Base-by-base conservation (phyloP, 2,888 invertebrate species). In the Conchocele bisecta region DNA sequence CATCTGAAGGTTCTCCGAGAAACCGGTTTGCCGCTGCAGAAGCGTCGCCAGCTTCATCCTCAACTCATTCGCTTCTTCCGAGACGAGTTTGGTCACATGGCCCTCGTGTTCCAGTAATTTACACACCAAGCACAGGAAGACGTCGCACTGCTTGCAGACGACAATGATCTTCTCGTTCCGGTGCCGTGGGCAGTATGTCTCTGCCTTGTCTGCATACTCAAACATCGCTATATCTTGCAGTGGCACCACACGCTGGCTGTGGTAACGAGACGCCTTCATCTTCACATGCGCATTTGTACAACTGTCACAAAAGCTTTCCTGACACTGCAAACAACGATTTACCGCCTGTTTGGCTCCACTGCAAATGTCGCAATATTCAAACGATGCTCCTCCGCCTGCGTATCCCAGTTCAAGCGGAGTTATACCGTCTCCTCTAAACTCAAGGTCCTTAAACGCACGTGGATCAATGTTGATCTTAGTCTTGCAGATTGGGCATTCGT, bases 231-330 rank as follows among this genome's bases (percentile, higher is more conserved):
- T 28, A 29, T 42, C 61, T 31, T 39, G 33, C 3, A 75, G 54
- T 6, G 75, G 67, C 15, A 75, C 59, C n/a, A 75, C 70, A 17
- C 48, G 57, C 37, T 75, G 70, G 15, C 67, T 54, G 56, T 70
- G 70, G 64, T 63, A 70, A 54, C 70, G 75, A 29, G 75, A 75
- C 6, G 70, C 61, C 46, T 67, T 75, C 70, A 70, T 70, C 39
- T 63, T 70, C 37, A 75, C 15, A 57, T 75, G 75, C 31, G 67
- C 75, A 48, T 67, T 58, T 17, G 75, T 70, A 31, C 75, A 75
- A n/a, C 24, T 39, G 2, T 59, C 56, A 50, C 70, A 75, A 24
- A 75, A 59, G 33, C 61, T 70, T 56, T 70, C 70, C 15, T 75
- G 48, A 39, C 75, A 75, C 35, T 70, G 67, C 44, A 75, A 26